These are phyloP conservation scores for Setophaga petechia DNA, from an alignment of 2,113 vertebrate genomes.

Conservation along the genomic window DNA sequence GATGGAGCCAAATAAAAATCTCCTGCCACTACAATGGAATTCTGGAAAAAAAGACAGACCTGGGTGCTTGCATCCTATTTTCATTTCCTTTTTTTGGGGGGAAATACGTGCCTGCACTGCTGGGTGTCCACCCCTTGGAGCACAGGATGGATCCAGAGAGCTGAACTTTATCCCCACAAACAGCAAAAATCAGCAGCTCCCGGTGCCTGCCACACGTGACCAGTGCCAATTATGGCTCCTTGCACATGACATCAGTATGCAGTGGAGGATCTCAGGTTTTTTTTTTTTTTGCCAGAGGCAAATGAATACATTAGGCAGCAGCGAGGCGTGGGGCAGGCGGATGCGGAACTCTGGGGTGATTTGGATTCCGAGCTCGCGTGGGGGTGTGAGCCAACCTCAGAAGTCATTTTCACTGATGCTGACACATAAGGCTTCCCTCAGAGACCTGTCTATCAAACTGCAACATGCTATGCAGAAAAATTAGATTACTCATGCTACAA, in stretches of 20 bases:
- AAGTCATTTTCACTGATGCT: conserved; percentile 72
- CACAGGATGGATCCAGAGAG: background rate
- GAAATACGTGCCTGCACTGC: background rate
- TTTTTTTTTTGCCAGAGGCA: conserved; percentile 73
- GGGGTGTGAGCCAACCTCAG: conserved; percentile 71
- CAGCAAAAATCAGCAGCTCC: background rate
- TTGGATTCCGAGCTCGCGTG: conserved; percentile 66
- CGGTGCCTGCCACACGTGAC: conserved; percentile 2
- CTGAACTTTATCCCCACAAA: background rate
- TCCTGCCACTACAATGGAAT: background rate
- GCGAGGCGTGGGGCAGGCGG: conserved; percentile 51
- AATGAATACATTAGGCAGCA: conserved; percentile 77
- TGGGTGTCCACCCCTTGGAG: background rate
- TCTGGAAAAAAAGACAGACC: background rate
- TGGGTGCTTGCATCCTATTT: background rate
- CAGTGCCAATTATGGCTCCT: conserved; percentile 62
- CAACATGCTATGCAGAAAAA: conserved; percentile 71
- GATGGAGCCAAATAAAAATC: background rate
- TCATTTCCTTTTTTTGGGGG: background rate
- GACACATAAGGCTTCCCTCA: conserved; percentile 68
- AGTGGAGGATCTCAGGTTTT: conserved; percentile 19
- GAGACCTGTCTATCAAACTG: conserved; percentile 74
- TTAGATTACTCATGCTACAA: conserved; percentile 72
- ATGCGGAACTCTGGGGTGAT: conserved; percentile 58
- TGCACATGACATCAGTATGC: conserved; percentile 69